These are phyloP conservation scores for Aradus depressus DNA, from an alignment of 2,888 invertebrate species.

Conservation along the genomic window DNA sequence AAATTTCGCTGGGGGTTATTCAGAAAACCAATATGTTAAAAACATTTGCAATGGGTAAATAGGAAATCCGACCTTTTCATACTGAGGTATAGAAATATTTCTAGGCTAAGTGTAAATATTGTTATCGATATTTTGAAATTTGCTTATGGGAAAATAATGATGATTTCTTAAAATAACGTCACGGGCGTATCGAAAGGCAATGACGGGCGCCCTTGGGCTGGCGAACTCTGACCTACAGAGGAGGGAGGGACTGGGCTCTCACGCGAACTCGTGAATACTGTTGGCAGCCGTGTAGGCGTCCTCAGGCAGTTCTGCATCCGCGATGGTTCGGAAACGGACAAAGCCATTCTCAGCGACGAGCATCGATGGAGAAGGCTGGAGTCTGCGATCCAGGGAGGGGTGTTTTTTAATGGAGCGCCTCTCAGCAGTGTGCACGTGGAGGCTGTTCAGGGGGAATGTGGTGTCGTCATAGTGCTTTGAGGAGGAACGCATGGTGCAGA, in stretches of 20 bases:
- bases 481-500: slow-evolving; percentile 48
- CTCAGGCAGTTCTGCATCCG: slow-evolving; percentile 35
- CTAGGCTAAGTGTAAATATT: no score
- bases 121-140: neutral
- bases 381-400: slow-evolving; percentile 37
- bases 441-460: slow-evolving; percentile 46
- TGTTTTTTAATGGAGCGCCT: slow-evolving; percentile 37
- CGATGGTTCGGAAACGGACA: slow-evolving; percentile 68
- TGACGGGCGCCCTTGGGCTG: neutral
- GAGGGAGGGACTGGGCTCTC: slow-evolving; percentile 20
- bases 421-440: slow-evolving; percentile 32
- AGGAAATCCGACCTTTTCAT: no score
- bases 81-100: no score
- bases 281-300: slow-evolving; percentile 29
- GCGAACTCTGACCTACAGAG: neutral
- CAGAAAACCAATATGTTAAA: no score
- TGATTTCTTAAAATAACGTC: neutral
- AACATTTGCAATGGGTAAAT: no score
- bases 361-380: slow-evolving; percentile 47
- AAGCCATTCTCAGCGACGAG: slow-evolving; percentile 84
- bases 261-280: slow-evolving; percentile 30
- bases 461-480: slow-evolving; percentile 67
- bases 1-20: no score
- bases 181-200: neutral
- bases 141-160: no score